These are phyloP conservation scores for Monodelphis domestica DNA, from an alignment of 2,797 vertebrate genomes.

Conservation along the genomic window DNA sequence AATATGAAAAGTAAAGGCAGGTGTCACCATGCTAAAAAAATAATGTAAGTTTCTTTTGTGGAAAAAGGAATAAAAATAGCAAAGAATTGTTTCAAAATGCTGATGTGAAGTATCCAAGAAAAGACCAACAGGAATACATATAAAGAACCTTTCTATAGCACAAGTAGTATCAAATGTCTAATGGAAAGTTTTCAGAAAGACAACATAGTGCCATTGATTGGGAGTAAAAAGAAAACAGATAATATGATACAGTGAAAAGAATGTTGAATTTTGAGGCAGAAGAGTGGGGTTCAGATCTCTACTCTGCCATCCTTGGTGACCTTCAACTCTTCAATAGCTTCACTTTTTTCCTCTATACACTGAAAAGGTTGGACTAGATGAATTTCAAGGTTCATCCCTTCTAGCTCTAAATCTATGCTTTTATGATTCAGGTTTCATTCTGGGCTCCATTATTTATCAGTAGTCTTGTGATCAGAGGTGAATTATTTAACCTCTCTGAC, in stretches of 20 bases:
- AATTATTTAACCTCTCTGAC: background rate
- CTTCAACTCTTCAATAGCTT: background rate
- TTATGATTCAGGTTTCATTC: no score
- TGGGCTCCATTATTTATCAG: background rate
- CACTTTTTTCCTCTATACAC: background rate
- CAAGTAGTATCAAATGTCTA: background rate
- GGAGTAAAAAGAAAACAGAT: background rate
- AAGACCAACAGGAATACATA: background rate
- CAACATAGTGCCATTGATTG: background rate
- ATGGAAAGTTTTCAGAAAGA: background rate
- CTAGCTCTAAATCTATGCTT: background rate
- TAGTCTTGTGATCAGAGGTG: background rate
- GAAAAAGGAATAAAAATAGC: background rate
- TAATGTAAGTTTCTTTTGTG: background rate
- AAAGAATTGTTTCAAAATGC: background rate
- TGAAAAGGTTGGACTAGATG: background rate
- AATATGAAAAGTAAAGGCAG: background rate
- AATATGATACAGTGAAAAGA: background rate
- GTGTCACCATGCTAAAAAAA: background rate
- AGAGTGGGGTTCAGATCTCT: background rate
- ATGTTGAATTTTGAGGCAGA: background rate
- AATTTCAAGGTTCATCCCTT: background rate
- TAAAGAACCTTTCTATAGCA: background rate
- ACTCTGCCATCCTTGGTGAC: background rate
- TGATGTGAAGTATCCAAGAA: background rate